Base-by-base conservation (phyloP, 2,113 vertebrate genomes). In the Pithys albifrons region DNA sequence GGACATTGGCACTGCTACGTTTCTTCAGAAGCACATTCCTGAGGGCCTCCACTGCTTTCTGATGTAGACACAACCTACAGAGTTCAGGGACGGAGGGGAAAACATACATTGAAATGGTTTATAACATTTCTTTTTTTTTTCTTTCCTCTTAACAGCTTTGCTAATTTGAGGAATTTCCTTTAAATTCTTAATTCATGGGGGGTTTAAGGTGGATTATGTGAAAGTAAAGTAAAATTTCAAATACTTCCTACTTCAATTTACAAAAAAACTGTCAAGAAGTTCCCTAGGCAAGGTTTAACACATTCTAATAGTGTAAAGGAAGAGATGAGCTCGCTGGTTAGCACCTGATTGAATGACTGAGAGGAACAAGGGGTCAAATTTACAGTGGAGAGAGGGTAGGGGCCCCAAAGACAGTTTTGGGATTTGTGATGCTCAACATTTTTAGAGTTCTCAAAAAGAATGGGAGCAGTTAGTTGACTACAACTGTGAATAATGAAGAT, bases 11-110 rank as follows among this genome's bases (percentile, higher is more conserved):
- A 41, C 24, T 19, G 1, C 41, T 20, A 8, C 7, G 5, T 29
- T 37, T 90, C 28, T 49, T 29, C 27, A 24, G 12, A 65, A 85
- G 46, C 10, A 6, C 13, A 4, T 70, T 65, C 6, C 35, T 70
- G 16, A 48, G n/a, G 58, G 27, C 19, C n/a, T 80, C 10, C 3
- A 3, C 25, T 64, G 12, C 11, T 64, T 72, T 39, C 39, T 83
- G 35, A 17, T 14, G 19, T 52, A 75, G 37, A 49, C 19, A 24
- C 3, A 76, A 12, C 15, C 15, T 55, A 25, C 4, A 33, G 58
- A 55, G 33, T 55, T 45, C 0, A 0, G 24, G 10, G 12, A 8
- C 5, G 0, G 17, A 15, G 19, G 10, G 3, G 3, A 0, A 3
- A 57, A 33, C 17, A 23, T 39, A 31, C 13, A 46, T 8, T 33